Base-by-base conservation (phyloP, 2,113 vertebrate genomes). In the Amia ocellicauda region DNA sequence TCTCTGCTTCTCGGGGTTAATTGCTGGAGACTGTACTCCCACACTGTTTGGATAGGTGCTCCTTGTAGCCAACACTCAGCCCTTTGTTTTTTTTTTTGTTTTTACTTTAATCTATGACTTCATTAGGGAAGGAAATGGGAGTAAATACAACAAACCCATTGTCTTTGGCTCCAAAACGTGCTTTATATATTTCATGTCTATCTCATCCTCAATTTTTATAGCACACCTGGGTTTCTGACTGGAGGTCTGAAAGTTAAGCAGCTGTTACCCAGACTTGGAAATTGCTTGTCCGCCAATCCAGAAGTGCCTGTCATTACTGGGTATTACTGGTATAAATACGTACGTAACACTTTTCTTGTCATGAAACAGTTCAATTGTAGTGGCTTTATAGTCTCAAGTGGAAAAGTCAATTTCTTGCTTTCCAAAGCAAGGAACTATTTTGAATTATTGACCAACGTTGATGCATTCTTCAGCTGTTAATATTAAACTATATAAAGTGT, bases 61-160 rank as follows among this genome's bases (percentile, higher is more conserved):
- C 80, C 80, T 80, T 75, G 70, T 83, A 69, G 78, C 80, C 85
- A 80, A 88, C 83, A 88, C 78, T 81, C 83, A 85, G 77, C 69
- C 77, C 80, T 88, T 86, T 90, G 86, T 88, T 71, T 67, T 55
- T 63, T 77, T 80, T 88, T 58, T 13, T 53, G n/a, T 53, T 14
- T 67, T 57, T 71, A 84, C 86, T 88, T 89, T 82, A 76, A 78
- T 83, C 82, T 72, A 74, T 81, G 78, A 89, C 84, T 89, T 87
- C 84, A 89, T 91, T 87, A 86, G 84, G 88, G 87, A 90, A 90
- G 87, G 86, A 88, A 91, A 89, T 80, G 75, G 80, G 83, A 88
- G 83, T 89, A 85, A 83, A 89, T 88, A 86, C 78, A 86, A 86
- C 85, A 69, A 86, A 76, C 71, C 83, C 72, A 87, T 89, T 89